Evolutionary conservation across 2,113 vertebrate species (phyloP).

Genomic region (Cebus imitator): DNA sequence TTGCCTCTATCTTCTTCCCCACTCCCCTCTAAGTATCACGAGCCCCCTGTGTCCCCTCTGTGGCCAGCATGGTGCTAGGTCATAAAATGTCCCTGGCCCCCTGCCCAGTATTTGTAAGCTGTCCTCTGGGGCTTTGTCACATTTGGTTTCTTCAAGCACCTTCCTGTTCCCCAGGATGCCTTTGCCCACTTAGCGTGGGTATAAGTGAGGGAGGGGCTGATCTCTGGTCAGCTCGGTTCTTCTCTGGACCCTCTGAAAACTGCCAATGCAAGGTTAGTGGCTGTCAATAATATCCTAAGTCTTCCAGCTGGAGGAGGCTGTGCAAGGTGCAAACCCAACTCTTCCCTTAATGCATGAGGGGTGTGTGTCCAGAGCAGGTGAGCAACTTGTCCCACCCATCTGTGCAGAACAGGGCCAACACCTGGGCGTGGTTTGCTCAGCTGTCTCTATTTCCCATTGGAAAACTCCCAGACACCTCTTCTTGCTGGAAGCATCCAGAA

Average conservation of each 20-base stretch:
- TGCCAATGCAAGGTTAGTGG: neutral
- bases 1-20: neutral
- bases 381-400: too few relatives aligned
- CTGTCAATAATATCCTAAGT: neutral
- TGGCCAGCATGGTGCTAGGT: neutral
- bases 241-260: neutral
- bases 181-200: neutral
- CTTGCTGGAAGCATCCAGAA: neutral
- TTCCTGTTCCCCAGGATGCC: fast-evolving
- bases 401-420: fast-evolving
- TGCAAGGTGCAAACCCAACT: fast-evolving
- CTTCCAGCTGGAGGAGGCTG: neutral
- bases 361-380: neutral
- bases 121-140: fast-evolving
- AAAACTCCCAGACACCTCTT: neutral
- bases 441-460: neutral
- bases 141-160: neutral
- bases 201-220: neutral
- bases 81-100: fast-evolving
- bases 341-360: fast-evolving
- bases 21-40: fast-evolving
- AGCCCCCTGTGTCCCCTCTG: neutral
- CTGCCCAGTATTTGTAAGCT: neutral
- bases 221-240: neutral
- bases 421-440: fast-evolving